These are phyloP conservation scores for Etia nguti DNA, from an alignment of 2,113 vertebrate species.

Conservation along the genomic window DNA sequence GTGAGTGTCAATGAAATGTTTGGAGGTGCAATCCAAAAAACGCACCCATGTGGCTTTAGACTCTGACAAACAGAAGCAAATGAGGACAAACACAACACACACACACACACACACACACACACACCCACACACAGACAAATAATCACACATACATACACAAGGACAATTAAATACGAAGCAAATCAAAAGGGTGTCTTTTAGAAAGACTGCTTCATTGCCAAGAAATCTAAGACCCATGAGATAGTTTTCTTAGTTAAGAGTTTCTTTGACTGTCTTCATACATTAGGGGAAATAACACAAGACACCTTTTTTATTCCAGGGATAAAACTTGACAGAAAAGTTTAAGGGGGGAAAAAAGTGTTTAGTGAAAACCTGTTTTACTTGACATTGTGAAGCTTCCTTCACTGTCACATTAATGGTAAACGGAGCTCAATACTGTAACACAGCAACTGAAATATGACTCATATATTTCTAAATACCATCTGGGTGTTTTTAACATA, in stretches of 20 bases:
- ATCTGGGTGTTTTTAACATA: constrained; percentile 57
- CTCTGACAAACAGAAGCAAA: constrained; percentile 34
- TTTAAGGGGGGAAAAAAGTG: neutral
- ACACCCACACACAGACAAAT: neutral
- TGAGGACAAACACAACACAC: neutral
- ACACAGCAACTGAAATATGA: constrained; percentile 47
- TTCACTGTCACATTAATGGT: constrained; percentile 9
- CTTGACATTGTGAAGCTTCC: constrained; percentile 1
- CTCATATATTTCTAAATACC: constrained; percentile 44
- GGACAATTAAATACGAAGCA: constrained; percentile 21
- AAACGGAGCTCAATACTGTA: constrained; percentile 6
- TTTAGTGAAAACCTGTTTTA: neutral
- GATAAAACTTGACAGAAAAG: neutral
- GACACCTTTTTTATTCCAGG: neutral
- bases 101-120: neutral
- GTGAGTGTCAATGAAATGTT: constrained; percentile 50
- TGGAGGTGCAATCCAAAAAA: constrained; percentile 42
- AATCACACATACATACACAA: neutral
- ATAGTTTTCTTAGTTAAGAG: neutral
- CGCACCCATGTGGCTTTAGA: constrained; percentile 23
- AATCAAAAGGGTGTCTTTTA: constrained; percentile 43
- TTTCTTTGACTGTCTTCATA: neutral
- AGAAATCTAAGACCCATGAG: constrained; percentile 7
- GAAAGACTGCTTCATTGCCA: constrained; percentile 47
- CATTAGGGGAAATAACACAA: constrained; percentile 6